phyloP scores from a whole-genome alignment of 2,888 invertebrate species.

The Lasiommata megera region DNA sequence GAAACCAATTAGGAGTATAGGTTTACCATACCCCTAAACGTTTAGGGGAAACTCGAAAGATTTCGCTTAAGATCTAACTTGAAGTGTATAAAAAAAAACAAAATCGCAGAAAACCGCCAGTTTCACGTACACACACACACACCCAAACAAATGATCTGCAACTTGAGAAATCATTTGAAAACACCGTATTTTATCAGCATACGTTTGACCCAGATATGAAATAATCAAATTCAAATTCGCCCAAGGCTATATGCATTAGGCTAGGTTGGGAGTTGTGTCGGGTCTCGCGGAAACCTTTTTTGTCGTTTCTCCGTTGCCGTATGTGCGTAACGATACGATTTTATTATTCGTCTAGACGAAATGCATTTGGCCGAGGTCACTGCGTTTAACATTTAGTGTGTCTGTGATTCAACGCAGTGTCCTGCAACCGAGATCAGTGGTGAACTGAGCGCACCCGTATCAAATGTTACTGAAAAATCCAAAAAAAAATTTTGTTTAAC shows the following conservation, averaged over 20 bases:
- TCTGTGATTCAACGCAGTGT: background rate
- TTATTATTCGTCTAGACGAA: slow-evolving; percentile 56
- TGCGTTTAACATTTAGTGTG: slow-evolving; percentile 30
- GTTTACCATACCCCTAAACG: no score
- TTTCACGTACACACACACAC: no score
- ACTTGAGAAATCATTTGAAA: background rate
- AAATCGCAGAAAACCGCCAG: no score
- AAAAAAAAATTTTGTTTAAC: no score
- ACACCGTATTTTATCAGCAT: background rate
- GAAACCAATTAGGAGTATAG: no score
- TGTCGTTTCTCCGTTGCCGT: slow-evolving; percentile 8
- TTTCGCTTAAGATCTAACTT: no score
- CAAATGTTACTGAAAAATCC: no score
- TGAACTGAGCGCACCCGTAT: no score
- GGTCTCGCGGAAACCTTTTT: slow-evolving; percentile 21
- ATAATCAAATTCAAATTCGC: slow-evolving; percentile 19
- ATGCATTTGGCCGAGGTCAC: slow-evolving; percentile 54
- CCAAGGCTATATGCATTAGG: slow-evolving; percentile 24
- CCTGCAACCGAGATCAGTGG: no score
- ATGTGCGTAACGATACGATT: slow-evolving; percentile 6
- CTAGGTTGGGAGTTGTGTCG: slow-evolving; percentile 22
- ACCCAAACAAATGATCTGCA: no score
- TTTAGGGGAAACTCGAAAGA: no score
- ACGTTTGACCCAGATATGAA: slow-evolving; percentile 12
- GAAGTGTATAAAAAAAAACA: no score